Conservation (phyloP, 2,113 vertebrate species). For the Cyprinodon variegatus region DNA sequence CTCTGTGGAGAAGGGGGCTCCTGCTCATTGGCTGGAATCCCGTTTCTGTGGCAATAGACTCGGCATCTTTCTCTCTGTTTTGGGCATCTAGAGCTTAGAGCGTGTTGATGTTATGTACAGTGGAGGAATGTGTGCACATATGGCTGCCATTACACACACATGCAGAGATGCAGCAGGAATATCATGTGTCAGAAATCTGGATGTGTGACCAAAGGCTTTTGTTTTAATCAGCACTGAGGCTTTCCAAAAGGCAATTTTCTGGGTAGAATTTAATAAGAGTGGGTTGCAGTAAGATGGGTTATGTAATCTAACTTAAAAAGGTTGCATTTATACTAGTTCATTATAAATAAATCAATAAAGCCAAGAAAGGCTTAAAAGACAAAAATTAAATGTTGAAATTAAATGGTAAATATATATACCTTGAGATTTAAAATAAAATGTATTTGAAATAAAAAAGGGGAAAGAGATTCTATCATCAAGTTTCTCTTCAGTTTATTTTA, state of each 20-base stretch:
- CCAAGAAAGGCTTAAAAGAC: not conserved
- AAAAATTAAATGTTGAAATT: no score
- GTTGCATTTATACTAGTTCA: conserved; percentile 1
- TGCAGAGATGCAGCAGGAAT: conserved; percentile 49
- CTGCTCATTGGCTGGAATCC: conserved; percentile 41
- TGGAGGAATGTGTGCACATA: conserved; percentile 71
- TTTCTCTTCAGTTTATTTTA: no score
- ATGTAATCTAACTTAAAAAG: not conserved
- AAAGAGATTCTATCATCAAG: no score
- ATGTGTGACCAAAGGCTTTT: conserved; percentile 30
- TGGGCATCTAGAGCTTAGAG: conserved; percentile 57
- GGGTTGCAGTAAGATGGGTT: not conserved
- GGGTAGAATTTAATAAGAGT: conserved; percentile 11
- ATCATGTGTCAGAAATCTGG: conserved; percentile 46
- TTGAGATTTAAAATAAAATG: no score
- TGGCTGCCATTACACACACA: conserved; percentile 70
- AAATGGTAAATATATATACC: no score
- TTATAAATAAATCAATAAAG: conserved; percentile 14
- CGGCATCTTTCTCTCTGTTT: conserved; percentile 53
- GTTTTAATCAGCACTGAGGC: conserved; percentile 1
- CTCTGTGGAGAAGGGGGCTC: conserved; percentile 37
- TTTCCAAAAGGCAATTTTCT: conserved; percentile 21
- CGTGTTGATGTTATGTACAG: conserved; percentile 74
- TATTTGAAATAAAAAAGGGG: no score
- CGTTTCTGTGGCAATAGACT: conserved; percentile 64